phyloP scores from a whole-genome alignment of 2,113 vertebrate species.

The Protobothrops mucrosquamatus region DNA sequence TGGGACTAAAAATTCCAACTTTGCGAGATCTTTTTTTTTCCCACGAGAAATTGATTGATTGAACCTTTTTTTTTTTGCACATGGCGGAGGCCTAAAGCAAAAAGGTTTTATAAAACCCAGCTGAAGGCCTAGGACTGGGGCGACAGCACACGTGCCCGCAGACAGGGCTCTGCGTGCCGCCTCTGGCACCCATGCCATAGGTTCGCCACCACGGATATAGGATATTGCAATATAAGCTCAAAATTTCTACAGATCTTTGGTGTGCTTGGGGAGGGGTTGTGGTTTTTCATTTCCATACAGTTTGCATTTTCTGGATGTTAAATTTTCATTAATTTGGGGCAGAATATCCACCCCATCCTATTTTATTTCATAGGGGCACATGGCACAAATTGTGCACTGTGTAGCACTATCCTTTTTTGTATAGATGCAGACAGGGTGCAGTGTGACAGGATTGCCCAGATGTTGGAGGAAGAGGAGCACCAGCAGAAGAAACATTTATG shows the following conservation, averaged over 20 bases:
- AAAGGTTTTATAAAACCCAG: too few species aligned
- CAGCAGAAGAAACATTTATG: conserved; percentile 55
- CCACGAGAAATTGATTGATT: too few species aligned
- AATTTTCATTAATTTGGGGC: neutral
- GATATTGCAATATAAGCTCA: neutral
- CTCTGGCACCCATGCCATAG: too few species aligned
- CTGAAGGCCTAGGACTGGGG: too few species aligned
- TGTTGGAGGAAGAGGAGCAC: conserved; percentile 66
- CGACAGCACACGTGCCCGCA: too few species aligned
- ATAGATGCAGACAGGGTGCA: conserved; percentile 60
- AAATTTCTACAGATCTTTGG: neutral
- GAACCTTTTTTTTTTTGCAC: too few species aligned
- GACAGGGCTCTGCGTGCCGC: too few species aligned
- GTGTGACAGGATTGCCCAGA: conserved; percentile 55
- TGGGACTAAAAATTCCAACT: too few species aligned
- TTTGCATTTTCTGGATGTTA: neutral
- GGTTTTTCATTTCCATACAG: neutral
- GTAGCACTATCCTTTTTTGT: neutral
- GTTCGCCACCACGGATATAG: too few species aligned
- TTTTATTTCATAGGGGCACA: neutral
- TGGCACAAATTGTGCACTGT: neutral
- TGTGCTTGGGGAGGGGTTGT: neutral
- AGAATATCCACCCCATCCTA: neutral
- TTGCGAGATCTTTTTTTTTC: too few species aligned
- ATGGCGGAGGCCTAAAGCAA: too few species aligned